Evolutionary conservation across 2,888 invertebrate species (phyloP), one percentile per base, ranked within the genome.

Genomic region (Agriopis leucophaearia): DNA sequence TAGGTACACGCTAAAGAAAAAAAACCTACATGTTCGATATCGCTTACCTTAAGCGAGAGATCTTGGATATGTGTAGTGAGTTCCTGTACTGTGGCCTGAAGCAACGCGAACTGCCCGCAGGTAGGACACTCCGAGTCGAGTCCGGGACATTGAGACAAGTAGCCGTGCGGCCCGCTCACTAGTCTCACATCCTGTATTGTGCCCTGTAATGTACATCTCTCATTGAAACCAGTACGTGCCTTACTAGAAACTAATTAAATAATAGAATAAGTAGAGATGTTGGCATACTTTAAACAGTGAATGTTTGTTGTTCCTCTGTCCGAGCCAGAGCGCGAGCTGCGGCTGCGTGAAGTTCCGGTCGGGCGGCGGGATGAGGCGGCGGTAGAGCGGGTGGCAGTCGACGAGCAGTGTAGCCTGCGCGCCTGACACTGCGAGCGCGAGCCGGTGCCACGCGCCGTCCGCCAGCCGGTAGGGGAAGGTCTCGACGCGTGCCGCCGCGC

Each of bases 71-170:
- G 96, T 90, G 96, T 95, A 87, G 96, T 96, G 87, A 98, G 95
- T 88, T 96, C 96, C 88, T 96, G 96, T 81, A 98, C 97, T 72
- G 97, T 97, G 83, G 96, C 96, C 94, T 97, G 97, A 85, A 98
- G 95, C 87, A 96, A 94, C 80, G 96, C 96, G 93, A 97, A 98
- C 92, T 98, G 97, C 78, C 97, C 98, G 91, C 98, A 98, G 56
- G 98, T 97, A 74, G 98, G 98, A 91, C 98, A 98, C 85, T 96
- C 96, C 80, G 97, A 96, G 90, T 97, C 97, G 89, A 97, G 94
- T 81, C 96, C 96, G 72, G 98, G 98, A 93, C 98, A 98, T 90
- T 98, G 97, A 81, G 96, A 95, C 84, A 97, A 94, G 91, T 97
- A 97, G 75, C 98, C 98, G 90, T 97, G 97, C 71, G 97, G 96